phyloP scores from a whole-genome alignment of 2,797 vertebrate species.

The Vireo griseus region DNA sequence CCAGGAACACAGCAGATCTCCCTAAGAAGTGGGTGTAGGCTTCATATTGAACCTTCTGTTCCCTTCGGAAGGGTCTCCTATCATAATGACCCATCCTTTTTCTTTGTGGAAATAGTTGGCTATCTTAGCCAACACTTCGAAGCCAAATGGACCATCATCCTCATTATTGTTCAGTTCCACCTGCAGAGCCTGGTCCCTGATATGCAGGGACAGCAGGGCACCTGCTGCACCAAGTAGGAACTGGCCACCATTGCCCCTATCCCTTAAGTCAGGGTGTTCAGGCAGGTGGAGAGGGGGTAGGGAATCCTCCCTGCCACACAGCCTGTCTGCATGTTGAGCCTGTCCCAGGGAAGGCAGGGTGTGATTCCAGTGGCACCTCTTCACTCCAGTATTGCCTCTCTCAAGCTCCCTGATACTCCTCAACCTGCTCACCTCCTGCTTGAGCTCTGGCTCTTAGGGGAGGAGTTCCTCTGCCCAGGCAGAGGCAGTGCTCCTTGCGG shows the following conservation, averaged over 20 bases:
- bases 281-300: too few relatives aligned
- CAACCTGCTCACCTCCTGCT: background rate
- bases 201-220: rapidly evolving
- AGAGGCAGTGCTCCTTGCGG: background rate
- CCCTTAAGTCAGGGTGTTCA: background rate
- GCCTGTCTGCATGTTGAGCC: background rate
- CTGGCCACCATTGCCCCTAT: background rate
- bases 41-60: background rate
- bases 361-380: background rate
- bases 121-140: background rate
- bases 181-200: rapidly evolving
- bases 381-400: rapidly evolving
- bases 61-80: background rate
- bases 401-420: background rate
- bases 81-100: background rate
- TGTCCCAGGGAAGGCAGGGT: background rate
- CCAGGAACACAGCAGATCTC: background rate
- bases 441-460: background rate
- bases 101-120: background rate
- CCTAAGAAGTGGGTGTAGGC: background rate
- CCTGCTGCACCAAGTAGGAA: background rate
- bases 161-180: background rate
- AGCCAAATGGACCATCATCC: background rate
- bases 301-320: background rate
- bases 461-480: background rate